Evolutionary conservation across 2,888 invertebrate genomes (phyloP).

Genomic region (Nezara viridula): DNA sequence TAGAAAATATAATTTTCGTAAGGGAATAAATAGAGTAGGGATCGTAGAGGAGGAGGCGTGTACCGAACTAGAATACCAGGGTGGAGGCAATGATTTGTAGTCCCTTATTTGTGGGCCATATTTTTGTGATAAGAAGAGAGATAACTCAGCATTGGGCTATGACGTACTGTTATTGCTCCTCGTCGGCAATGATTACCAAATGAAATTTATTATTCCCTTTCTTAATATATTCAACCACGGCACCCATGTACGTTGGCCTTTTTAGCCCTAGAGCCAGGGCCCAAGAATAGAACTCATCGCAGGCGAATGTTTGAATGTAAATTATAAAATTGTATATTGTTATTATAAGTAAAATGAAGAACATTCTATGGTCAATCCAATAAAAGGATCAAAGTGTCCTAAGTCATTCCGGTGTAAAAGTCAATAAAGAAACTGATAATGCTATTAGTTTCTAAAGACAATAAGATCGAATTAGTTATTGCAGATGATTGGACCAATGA

Average conservation of each 20-base stretch:
- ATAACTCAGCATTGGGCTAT: conserved; percentile 3
- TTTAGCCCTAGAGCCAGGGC: too few relatives aligned
- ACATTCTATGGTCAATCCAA: too few relatives aligned
- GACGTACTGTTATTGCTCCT: conserved; percentile 31
- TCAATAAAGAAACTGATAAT: too few relatives aligned
- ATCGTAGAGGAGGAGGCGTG: background rate
- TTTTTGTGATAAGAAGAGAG: conserved; percentile 36
- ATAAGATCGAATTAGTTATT: too few relatives aligned
- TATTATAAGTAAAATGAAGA: too few relatives aligned
- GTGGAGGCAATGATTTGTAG: conserved; percentile 12
- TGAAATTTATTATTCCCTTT: conserved; percentile 37
- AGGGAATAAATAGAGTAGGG: background rate
- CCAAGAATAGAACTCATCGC: too few relatives aligned
- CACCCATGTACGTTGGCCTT: background rate
- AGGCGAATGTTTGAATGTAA: too few relatives aligned
- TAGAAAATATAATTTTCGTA: background rate
- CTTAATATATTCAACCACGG: conserved; percentile 3
- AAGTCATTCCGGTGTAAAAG: too few relatives aligned
- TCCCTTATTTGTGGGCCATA: conserved; percentile 42
- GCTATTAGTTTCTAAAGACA: too few relatives aligned
- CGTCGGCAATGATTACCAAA: conserved; percentile 25
- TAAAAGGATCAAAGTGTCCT: too few relatives aligned
- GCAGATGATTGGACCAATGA: too few relatives aligned
- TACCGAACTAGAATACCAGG: conserved; percentile 30
- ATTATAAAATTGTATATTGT: too few relatives aligned